Evolutionary conservation across 2,113 vertebrate genomes (phyloP).

Genomic region (Alethe diademata): DNA sequence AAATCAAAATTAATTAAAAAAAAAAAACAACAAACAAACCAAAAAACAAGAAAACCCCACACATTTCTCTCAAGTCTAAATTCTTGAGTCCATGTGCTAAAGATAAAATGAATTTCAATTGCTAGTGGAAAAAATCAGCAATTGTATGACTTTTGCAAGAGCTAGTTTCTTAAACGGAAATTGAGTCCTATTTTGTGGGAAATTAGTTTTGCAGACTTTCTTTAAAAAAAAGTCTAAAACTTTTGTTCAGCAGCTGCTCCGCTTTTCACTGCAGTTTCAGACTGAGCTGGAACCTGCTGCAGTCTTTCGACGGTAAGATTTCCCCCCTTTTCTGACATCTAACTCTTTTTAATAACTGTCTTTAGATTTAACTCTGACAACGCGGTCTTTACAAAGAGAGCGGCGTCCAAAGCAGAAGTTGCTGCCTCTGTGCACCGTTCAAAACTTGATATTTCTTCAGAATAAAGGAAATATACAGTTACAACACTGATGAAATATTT

Average conservation of each 20-base stretch:
- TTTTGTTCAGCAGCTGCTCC: conserved; percentile 79
- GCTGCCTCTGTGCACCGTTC: conserved; percentile 26
- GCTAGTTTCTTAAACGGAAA: conserved; percentile 79
- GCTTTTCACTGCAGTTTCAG: conserved; percentile 71
- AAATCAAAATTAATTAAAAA: background rate
- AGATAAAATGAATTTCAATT: conserved; percentile 64
- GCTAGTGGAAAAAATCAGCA: conserved; percentile 65
- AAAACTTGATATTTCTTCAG: conserved; percentile 65
- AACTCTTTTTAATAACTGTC: conserved; percentile 36
- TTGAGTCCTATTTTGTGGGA: conserved; percentile 82
- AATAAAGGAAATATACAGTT: conserved; percentile 61
- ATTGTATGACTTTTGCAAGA: conserved; percentile 72
- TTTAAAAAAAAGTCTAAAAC: conserved; percentile 72
- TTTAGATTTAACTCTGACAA: conserved; percentile 37
- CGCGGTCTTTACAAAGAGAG: conserved; percentile 26
- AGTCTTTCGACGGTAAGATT: conserved; percentile 74
- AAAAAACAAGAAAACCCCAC: no score
- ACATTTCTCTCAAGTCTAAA: background rate
- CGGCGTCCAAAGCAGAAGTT: conserved; percentile 37
- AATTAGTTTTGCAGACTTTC: conserved; percentile 85
- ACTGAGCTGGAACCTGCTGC: conserved; percentile 73
- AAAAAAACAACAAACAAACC: no score
- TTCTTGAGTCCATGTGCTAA: conserved; percentile 55
- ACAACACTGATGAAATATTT: conserved; percentile 65
- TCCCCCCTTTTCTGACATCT: conserved; percentile 67